A percentile compares a stretch with the other conserved stretches of the same genome.
These are phyloP conservation scores for Panthera leo DNA, from an alignment of 2,113 vertebrate species.

Conservation along the genomic window DNA sequence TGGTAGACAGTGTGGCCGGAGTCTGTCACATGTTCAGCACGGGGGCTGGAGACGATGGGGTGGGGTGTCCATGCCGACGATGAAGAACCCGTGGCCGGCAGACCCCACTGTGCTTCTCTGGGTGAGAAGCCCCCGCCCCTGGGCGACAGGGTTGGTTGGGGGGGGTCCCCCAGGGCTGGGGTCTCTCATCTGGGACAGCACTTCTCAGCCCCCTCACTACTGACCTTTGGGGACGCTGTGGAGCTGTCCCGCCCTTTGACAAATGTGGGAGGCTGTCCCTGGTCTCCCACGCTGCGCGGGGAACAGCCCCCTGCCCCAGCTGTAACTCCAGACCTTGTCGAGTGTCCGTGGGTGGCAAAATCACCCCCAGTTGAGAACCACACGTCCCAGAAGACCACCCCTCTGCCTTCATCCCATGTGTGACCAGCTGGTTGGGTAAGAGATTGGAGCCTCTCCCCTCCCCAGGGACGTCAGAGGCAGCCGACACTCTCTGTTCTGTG, in stretches of 20 bases:
- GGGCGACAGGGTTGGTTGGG: no score
- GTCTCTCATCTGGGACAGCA: accelerated
- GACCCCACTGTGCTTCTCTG: accelerated
- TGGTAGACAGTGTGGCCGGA: accelerated
- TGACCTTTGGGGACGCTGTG: accelerated
- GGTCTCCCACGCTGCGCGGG: accelerated
- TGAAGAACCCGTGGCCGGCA: accelerated
- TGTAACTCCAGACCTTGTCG: accelerated
- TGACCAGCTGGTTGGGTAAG: accelerated
- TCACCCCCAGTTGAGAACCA: accelerated
- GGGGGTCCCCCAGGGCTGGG: accelerated
- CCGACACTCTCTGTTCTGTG: accelerated
- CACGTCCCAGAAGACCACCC: accelerated
- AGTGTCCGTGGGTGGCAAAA: accelerated
- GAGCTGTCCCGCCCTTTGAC: background rate
- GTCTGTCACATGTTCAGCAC: background rate
- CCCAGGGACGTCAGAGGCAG: background rate
- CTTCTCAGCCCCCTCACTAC: accelerated
- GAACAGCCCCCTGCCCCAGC: accelerated
- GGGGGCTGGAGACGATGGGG: accelerated
- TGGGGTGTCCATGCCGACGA: accelerated
- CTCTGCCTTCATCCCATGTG: background rate
- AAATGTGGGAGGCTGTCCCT: accelerated
- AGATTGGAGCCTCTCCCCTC: accelerated
- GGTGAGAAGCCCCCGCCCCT: accelerated